These are phyloP conservation scores for Temnothorax rugatulus DNA, from an alignment of 2,888 invertebrate genomes.

Conservation along the genomic window DNA sequence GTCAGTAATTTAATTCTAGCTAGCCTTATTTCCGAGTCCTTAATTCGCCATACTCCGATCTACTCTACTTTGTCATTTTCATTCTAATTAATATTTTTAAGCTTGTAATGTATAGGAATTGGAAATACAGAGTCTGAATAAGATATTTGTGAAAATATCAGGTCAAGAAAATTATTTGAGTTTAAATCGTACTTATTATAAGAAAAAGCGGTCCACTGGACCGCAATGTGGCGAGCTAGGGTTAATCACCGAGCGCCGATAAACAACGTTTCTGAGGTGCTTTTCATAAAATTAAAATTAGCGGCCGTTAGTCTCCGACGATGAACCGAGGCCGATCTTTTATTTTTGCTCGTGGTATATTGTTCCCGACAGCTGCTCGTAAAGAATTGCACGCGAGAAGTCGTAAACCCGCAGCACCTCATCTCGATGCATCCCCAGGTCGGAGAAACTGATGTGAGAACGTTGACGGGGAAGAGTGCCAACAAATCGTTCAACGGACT, in stretches of 20 bases:
- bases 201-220: too few species aligned
- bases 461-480: constrained; percentile 56
- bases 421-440: constrained; percentile 52
- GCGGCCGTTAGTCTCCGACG: background rate
- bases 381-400: constrained; percentile 51
- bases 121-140: too few species aligned
- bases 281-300: constrained; percentile 9
- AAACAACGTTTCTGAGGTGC: background rate
- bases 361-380: constrained; percentile 21
- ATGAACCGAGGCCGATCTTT: background rate
- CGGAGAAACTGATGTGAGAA: constrained; percentile 41
- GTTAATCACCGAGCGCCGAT: background rate
- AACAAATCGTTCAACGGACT: constrained; percentile 55
- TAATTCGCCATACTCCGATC: too few species aligned
- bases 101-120: too few species aligned
- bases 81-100: too few species aligned
- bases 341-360: background rate
- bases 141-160: too few species aligned
- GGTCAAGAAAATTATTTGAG: too few species aligned
- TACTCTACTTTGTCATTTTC: too few species aligned
- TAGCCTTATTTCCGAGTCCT: too few species aligned
- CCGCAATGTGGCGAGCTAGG: too few species aligned
- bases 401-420: constrained; percentile 59
- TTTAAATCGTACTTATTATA: too few species aligned
- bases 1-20: background rate